Evolutionary conservation across 2,797 vertebrate species (phyloP), one percentile per base, ranked within the genome.

Genomic region (Rousettus madagascariensis): DNA sequence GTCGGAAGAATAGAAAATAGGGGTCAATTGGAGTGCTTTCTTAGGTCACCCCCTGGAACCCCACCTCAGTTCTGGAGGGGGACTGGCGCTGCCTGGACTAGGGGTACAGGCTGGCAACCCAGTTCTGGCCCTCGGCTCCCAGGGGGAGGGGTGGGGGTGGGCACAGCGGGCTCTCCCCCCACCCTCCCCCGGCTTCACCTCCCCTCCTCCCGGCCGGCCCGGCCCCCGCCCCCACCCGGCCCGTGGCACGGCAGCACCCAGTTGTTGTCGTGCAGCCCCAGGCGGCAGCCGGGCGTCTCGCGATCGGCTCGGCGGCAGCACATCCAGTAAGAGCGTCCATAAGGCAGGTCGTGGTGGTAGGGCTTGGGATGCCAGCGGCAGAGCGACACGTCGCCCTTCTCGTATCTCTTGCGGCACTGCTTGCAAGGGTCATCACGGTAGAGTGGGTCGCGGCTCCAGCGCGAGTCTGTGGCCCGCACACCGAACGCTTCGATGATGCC

Each of bases 271-370:
- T 99, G 99, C 74, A 99, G 98, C 5, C 99, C 99, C 16, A 99
- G 98, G 24, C 99, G 98, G 96, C 99, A 99, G 22, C 99, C 99
- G 0, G 99, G 99, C 0, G 99, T 99, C 90, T 99, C 99, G 4
- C 99, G 99, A 51, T 99, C 99, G 0, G 99, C 98, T 19, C 99
- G 98, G 6, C 99, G 99, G 98, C 99, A 99, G 97, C 99, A 99
- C 99, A 99, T 99, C 99, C 99, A 99, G 97, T 99, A 99, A 85
- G 99, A 99, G 6, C 99, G 99, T 98, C 99, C 99, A 0, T 99
- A 99, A 98, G 99, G 99, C 98, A 99, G 98, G 99, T 99, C 99
- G 12, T 99, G 99, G 99, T 99, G 99, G 98, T 99, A 99, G 98
- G 99, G 99, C 98, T 99, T 99, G 97, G 99, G 99, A 98, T 99